Evolutionary conservation across 2,888 invertebrate genomes (phyloP).

Genomic region (Notodonta dromedarius): DNA sequence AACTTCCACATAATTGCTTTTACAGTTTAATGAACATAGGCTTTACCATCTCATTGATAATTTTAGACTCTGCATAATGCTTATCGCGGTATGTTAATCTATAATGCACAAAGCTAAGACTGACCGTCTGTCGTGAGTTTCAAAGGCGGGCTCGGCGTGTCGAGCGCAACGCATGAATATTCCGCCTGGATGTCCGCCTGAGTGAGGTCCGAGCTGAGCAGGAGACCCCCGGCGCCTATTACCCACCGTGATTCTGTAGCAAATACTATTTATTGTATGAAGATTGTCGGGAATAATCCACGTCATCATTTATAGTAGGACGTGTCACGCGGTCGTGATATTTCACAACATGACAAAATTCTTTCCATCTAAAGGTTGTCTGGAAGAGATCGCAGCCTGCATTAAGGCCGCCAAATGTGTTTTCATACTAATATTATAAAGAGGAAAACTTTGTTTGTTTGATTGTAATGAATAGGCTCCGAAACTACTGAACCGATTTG

Average conservation of each 20-base stretch:
- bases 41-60: not conserved
- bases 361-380: not conserved
- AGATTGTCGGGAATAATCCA: not conserved
- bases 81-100: not conserved
- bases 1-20: no score
- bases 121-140: conserved; percentile 77
- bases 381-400: no score
- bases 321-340: no score
- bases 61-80: not conserved
- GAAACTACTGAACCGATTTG: no score
- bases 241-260: conserved; percentile 73
- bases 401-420: no score
- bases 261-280: conserved; percentile 11
- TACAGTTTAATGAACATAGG: no score
- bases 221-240: conserved; percentile 67
- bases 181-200: conserved; percentile 77
- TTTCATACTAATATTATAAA: no score
- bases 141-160: conserved; percentile 63
- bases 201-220: conserved; percentile 70
- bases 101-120: conserved; percentile 22
- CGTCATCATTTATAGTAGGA: not conserved
- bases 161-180: conserved; percentile 72
- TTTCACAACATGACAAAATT: no score
- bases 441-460: no score
- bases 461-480: no score